phyloP scores from a whole-genome alignment of 1,140 invertebrate species.

The Aphaenogaster floridana region DNA sequence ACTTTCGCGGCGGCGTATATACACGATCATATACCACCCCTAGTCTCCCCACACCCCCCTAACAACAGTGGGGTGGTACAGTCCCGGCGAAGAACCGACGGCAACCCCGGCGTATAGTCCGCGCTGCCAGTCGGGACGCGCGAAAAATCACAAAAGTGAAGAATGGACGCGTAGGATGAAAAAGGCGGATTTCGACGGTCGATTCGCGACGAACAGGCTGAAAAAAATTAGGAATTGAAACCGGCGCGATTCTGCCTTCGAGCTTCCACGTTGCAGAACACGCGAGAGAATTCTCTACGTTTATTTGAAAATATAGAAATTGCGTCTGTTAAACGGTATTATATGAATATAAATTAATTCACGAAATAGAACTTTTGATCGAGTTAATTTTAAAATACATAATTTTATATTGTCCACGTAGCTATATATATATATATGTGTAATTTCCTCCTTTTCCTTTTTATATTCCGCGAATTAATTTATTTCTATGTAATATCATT shows the following conservation, averaged over 20 bases:
- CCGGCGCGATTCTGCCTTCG: not conserved
- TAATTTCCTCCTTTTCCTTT: not conserved
- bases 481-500: not conserved
- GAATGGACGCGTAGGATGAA: conserved; percentile 66
- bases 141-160: conserved; percentile 65
- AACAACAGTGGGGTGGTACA: conserved; percentile 87
- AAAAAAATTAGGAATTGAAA: conserved; percentile 35
- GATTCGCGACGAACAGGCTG: conserved; percentile 19
- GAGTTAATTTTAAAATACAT: not conserved
- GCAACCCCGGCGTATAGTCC: conserved; percentile 79
- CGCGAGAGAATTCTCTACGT: not conserved
- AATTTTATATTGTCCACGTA: not conserved
- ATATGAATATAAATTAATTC: conserved; percentile 4
- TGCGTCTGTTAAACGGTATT: not conserved
- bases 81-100: conserved; percentile 81
- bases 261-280: not conserved
- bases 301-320: not conserved
- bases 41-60: conserved; percentile 85
- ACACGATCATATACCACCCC: conserved; percentile 87
- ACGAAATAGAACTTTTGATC: not conserved
- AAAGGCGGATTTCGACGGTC: conserved; percentile 50
- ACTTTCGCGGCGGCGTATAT: conserved; percentile 85
- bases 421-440: not conserved
- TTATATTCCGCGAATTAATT: not conserved
- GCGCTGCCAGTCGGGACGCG: conserved; percentile 72